Evolutionary conservation across 2,888 invertebrate genomes (phyloP).

Genomic region (Troilus luridus): DNA sequence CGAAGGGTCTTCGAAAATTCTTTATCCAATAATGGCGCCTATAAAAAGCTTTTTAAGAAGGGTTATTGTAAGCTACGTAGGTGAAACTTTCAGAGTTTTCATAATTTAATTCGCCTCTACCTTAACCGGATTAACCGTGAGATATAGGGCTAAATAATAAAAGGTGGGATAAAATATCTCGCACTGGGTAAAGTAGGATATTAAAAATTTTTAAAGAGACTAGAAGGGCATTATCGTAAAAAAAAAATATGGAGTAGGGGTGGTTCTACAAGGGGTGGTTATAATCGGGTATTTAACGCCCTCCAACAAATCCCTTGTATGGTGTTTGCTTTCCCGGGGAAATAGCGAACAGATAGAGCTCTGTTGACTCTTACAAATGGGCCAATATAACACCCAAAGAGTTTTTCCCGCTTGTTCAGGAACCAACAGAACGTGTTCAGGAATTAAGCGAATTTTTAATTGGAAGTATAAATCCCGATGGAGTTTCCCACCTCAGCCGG

Average conservation of each 20-base stretch:
- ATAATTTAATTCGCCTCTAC: slow-evolving; percentile 42
- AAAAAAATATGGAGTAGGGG: background rate
- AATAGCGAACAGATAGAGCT: slow-evolving; percentile 30
- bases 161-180: background rate
- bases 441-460: slow-evolving; percentile 47
- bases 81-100: slow-evolving; percentile 37
- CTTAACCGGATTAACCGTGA: slow-evolving; percentile 27
- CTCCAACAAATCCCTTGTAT: slow-evolving; percentile 41
- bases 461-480: slow-evolving; percentile 42
- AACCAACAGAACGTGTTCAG: slow-evolving; percentile 42
- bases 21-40: background rate
- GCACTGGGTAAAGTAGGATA: slow-evolving; percentile 19
- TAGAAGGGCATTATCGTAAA: slow-evolving; percentile 41
- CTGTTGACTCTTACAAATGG: slow-evolving; percentile 48
- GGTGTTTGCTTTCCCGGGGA: background rate
- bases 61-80: slow-evolving; percentile 20
- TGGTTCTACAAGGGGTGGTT: background rate
- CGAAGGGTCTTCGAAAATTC: slow-evolving; percentile 1
- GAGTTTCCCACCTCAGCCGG: slow-evolving; percentile 42
- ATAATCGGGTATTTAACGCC: slow-evolving; percentile 44
- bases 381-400: slow-evolving; percentile 40
- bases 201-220: slow-evolving; percentile 30
- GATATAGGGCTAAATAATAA: slow-evolving; percentile 25
- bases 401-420: slow-evolving; percentile 50
- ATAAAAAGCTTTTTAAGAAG: background rate